These are phyloP conservation scores for Dinomys branickii DNA, from an alignment of 2,113 vertebrate genomes.

Conservation along the genomic window DNA sequence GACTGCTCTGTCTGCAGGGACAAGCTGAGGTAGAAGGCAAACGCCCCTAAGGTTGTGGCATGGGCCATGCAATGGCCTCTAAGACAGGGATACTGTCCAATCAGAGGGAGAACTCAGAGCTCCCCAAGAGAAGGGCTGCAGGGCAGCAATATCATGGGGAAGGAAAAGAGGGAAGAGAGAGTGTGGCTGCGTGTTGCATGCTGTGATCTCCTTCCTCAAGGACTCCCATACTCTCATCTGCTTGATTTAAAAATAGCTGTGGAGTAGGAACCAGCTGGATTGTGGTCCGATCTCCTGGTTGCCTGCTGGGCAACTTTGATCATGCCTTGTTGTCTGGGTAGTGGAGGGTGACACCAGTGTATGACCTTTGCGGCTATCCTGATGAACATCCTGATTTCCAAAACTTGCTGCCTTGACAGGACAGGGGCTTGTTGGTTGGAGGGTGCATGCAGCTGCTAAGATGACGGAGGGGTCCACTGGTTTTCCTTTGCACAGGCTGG, in stretches of 20 bases:
- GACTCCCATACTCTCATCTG: neutral
- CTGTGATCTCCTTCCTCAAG: neutral
- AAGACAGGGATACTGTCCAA: neutral
- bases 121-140: neutral
- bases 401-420: neutral
- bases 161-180: neutral
- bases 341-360: neutral
- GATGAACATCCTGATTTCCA: neutral
- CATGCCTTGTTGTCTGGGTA: neutral
- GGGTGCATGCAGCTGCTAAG: neutral
- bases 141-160: neutral
- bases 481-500: neutral
- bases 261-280: too few relatives aligned
- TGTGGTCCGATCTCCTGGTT: neutral
- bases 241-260: neutral
- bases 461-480: neutral
- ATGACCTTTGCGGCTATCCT: neutral
- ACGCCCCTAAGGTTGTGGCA: neutral
- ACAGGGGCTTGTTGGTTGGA: neutral
- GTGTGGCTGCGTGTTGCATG: neutral
- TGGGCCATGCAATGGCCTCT: neutral
- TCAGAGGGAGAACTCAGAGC: neutral
- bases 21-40: neutral
- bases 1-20: neutral
- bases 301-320: neutral